A percentile compares a stretch with the other conserved stretches of the same genome.
Conservation (phyloP, 1,140 invertebrate genomes). For the Colletes latitarsis region DNA sequence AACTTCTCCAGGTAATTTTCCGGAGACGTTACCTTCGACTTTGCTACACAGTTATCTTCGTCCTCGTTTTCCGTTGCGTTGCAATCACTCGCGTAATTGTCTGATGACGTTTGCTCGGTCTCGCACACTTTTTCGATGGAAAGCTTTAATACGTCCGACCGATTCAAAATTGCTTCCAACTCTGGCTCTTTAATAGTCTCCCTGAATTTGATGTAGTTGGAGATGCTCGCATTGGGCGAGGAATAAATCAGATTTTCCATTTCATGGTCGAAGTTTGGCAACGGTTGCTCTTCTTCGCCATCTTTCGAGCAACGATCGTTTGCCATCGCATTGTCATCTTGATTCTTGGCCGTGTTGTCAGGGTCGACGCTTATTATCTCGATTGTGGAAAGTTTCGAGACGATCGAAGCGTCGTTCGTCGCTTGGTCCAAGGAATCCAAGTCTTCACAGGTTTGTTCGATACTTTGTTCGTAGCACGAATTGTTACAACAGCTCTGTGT, state of each 20-base stretch:
- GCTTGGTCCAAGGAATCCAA: not conserved
- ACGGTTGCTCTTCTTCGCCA: too few species aligned
- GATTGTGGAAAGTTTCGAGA: not conserved
- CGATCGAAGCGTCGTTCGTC: not conserved
- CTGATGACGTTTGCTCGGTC: not conserved
- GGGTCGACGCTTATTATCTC: not conserved
- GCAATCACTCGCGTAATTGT: not conserved
- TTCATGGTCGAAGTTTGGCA: not conserved
- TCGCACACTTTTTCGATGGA: not conserved
- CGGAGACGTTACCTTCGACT: not conserved
- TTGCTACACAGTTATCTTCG: not conserved
- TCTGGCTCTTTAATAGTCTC: constrained; percentile 12
- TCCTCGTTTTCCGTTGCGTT: not conserved
- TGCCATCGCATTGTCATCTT: too few species aligned
- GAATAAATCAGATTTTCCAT: constrained; percentile 19
- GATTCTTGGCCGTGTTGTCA: too few species aligned
- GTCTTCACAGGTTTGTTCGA: not conserved
- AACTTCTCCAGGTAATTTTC: constrained; percentile 45
- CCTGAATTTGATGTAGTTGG: constrained; percentile 14
- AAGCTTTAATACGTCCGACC: too few species aligned
- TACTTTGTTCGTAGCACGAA: not conserved
- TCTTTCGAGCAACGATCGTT: too few species aligned
- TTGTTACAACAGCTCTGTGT: not conserved
- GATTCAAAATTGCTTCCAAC: not conserved
- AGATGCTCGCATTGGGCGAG: constrained; percentile 2